Base-by-base conservation (phyloP, 2,113 vertebrate species). In the Symphodus melops region DNA sequence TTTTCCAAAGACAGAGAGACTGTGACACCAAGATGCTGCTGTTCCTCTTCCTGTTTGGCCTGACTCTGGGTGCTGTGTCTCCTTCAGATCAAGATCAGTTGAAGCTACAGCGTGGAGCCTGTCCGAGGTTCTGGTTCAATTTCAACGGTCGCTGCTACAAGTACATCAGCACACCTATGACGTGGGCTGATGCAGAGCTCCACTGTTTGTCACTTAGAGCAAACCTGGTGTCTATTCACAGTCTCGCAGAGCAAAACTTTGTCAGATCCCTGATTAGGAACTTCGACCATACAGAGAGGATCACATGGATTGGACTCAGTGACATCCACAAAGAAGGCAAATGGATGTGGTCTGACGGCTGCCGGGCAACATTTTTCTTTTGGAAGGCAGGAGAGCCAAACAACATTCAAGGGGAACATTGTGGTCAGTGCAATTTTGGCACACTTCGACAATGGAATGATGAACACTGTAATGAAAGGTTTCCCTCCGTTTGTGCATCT, bases 161-260 rank as follows among this genome's bases (percentile, higher is more conserved):
- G 16, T 83, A 83, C 1, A 0, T 74, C 0, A 0, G 60, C 1
- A 14, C 61, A 37, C 0, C 0, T 0, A 0, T 61, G 79, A 63
- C 23, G 67, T 87, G 76, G 77, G 60, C 46, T 48, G 82, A 87
- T 57, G 82, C 79, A 64, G 82, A 85, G 19, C 48, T 79, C 8
- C 0, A 68, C 21, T 85, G 74, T 53, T 2, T 85, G 49, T 78
- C 70, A 59, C 0, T 72, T 19, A 3, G 21, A 36, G 9, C 56
- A 82, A 82, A 85, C 79, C 69, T 88, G 72, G 81, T 86, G 67
- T 86, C 84, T 1, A 71, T 82, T 62, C 60, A 79, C 76, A 80
- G 58, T 64, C 3, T 0, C 3, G 9, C 42, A 0, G 72, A 86
- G 49, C 1, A 77, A 0, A 33, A 56, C 6, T 57, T 37, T 37